phyloP scores from a whole-genome alignment of 2,888 invertebrate species.

The Aphidoletes aphidimyza region DNA sequence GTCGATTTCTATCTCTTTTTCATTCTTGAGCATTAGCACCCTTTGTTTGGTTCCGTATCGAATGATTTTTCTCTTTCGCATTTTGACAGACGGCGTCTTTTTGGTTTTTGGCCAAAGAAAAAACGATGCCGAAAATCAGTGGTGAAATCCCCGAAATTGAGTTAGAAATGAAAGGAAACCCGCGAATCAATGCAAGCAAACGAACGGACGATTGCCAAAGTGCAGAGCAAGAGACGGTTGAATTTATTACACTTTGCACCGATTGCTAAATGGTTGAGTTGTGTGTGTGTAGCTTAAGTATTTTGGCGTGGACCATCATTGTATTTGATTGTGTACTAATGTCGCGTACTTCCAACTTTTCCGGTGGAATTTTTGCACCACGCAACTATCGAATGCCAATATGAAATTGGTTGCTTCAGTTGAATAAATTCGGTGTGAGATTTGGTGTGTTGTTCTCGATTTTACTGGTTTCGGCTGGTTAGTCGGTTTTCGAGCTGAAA shows the following conservation, averaged over 20 bases:
- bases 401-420: too few relatives aligned
- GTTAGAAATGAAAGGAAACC: neutral
- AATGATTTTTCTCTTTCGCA: neutral
- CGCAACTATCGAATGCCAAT: neutral
- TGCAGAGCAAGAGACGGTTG: neutral
- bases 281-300: neutral
- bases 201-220: neutral
- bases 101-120: too few relatives aligned
- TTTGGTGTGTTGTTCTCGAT: too few relatives aligned
- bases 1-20: neutral
- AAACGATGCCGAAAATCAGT: neutral
- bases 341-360: neutral
- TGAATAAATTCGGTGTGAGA: too few relatives aligned
- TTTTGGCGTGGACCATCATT: neutral
- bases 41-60: neutral
- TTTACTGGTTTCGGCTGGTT: too few relatives aligned
- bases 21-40: neutral
- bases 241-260: constrained; percentile 22
- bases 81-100: neutral
- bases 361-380: neutral
- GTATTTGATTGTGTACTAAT: neutral
- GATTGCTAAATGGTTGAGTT: neutral
- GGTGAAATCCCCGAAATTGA: neutral
- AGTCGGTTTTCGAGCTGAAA: too few relatives aligned
- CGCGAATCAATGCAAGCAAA: neutral